Percentiles rank a stretch among this genome's conserved stretches.
Conservation (phyloP, 2,888 invertebrate species). For the Monopis laevigella region DNA sequence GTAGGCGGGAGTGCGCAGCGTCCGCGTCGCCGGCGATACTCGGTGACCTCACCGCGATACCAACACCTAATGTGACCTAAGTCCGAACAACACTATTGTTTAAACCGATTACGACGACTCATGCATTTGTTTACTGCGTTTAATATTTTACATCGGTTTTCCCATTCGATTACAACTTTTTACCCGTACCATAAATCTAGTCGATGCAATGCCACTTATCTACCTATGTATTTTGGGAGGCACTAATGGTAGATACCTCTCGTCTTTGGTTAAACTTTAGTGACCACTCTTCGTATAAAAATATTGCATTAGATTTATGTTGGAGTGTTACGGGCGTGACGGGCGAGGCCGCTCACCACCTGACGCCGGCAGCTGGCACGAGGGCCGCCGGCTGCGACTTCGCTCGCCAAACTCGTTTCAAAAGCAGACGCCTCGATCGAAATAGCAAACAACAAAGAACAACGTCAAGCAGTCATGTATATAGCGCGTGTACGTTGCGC, state of each 20-base stretch:
- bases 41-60: conserved; percentile 46
- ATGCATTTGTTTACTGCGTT: background rate
- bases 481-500: too few species aligned
- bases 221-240: too few species aligned
- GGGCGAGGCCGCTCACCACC: conserved; percentile 49
- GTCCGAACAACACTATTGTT: conserved; percentile 2
- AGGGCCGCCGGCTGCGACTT: conserved; percentile 28
- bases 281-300: too few species aligned
- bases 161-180: background rate
- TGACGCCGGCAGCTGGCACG: conserved; percentile 58
- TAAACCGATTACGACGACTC: background rate
- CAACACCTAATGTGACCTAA: conserved; percentile 29
- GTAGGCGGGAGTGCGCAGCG: conserved; percentile 40
- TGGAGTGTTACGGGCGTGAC: too few species aligned
- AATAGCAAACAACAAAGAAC: too few species aligned
- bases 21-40: conserved; percentile 22
- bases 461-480: too few species aligned
- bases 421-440: conserved; percentile 50
- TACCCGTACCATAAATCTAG: too few species aligned
- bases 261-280: too few species aligned
- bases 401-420: conserved; percentile 56
- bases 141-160: background rate
- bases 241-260: too few species aligned
- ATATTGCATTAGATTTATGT: too few species aligned
- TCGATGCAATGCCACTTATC: too few species aligned